Conservation (phyloP, 1,140 invertebrate species). For the Adelges cooleyi region DNA sequence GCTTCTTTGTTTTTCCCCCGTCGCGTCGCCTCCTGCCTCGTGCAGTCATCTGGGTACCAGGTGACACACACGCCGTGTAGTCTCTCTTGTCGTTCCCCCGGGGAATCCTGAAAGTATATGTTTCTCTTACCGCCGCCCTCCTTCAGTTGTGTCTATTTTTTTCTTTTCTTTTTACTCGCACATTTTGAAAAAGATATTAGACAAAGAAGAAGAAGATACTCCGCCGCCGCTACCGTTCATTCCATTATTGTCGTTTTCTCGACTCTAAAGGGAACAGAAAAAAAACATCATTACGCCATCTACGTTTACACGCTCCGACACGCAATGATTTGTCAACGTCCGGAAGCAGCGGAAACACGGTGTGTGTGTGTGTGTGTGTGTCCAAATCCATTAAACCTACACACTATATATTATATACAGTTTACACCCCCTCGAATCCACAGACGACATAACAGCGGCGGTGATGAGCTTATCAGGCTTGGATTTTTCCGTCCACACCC, state of each 20-base stretch:
- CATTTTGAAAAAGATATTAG: slow-evolving; percentile 1
- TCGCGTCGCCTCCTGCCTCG: background rate
- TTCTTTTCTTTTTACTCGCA: background rate
- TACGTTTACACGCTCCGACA: slow-evolving; percentile 24
- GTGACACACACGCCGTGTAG: slow-evolving; percentile 3
- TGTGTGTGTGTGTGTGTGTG: background rate
- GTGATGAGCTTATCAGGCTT: slow-evolving; percentile 9
- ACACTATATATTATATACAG: too few relatives aligned
- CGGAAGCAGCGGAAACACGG: slow-evolving; percentile 1
- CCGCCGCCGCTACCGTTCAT: background rate
- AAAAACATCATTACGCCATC: slow-evolving; percentile 15
- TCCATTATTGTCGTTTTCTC: slow-evolving; percentile 20
- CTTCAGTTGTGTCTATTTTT: background rate
- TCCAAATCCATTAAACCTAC: slow-evolving; percentile 11
- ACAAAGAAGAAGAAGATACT: background rate
- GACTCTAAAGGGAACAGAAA: background rate
- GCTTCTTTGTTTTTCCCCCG: slow-evolving; percentile 3
- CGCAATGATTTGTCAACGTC: slow-evolving; percentile 28
- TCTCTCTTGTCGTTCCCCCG: background rate
- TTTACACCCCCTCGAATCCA: background rate
- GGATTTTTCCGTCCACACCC: background rate
- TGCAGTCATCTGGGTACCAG: background rate
- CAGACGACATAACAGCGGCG: background rate
- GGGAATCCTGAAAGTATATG: slow-evolving; percentile 26
- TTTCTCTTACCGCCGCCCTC: background rate